Evolutionary conservation across 37 sponge, comb jelly and placozoan genomes (phyloP), one percentile per base, ranked within the genome.

Genomic region (Axinella damicornis): DNA sequence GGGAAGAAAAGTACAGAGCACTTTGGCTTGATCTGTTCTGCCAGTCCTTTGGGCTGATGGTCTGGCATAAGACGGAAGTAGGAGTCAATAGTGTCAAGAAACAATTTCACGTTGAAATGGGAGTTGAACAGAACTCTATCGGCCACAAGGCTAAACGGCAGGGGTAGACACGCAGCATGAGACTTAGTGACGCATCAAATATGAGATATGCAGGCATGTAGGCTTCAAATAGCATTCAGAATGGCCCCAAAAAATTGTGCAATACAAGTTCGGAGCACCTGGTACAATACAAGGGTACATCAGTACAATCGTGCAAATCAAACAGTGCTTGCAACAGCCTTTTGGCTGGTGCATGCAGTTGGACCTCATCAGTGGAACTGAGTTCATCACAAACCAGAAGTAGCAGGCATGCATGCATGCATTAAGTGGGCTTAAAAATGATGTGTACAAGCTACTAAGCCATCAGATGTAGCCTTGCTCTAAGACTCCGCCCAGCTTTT

Each of bases 101-200:
- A 97, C 0, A 95, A 94, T n/a, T 83, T 58, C 95, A 84, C 85
- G 88, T 97, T 97, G 79, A 90, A 94, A 34, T 87, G 76, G 38
- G 97, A 97, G 82, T 97, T 97, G 80, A 97, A 97, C 32, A 97
- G n/a, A 17, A 97, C 65, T 2, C 28, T 6, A 53, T 97, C 97
- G 13, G 97, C 95, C 13, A 86, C 90, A 14, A 97, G 75, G 41
- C 95, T 94, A n/a, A n/a, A n/a, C n/a, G n/a, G n/a, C n/a, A n/a
- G n/a, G n/a, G n/a, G n/a, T n/a, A n/a, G n/a, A n/a, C n/a, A n/a
- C 20, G 30, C 27, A 57, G 13, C 18, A 55, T 57, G 19, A 5
- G 25, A 17, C 4, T 35, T 35, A 46, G 2, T 58, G 12, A 56
- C 55, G 31, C 76, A 55, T 6, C 6, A 4, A 33, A 27, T 9